These are phyloP conservation scores for Pipa parva DNA, from an alignment of 2,113 vertebrate genomes.

Conservation along the genomic window DNA sequence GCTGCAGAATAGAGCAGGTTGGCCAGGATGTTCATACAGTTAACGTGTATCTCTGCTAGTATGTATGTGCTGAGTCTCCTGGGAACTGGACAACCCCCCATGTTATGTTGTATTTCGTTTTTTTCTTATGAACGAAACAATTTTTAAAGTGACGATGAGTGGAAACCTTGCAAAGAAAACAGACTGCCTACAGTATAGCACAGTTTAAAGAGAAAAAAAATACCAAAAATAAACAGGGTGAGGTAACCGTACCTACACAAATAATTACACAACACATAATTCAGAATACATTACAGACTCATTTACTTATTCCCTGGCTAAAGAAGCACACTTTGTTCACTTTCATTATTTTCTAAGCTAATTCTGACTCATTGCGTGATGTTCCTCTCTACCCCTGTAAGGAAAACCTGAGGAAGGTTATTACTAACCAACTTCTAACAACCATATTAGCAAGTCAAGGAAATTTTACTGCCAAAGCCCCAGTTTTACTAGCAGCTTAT, in stretches of 20 bases:
- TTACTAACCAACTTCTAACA: neutral
- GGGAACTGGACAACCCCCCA: too few species aligned
- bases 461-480: neutral
- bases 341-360: neutral
- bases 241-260: neutral
- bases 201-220: neutral
- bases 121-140: too few species aligned
- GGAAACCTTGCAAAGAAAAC: neutral
- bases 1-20: too few species aligned
- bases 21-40: too few species aligned
- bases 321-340: neutral
- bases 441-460: neutral
- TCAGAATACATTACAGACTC: constrained; percentile 1
- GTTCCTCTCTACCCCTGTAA: neutral
- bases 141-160: too few species aligned
- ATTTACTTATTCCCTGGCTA: neutral
- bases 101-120: too few species aligned
- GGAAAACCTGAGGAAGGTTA: neutral
- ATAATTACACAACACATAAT: neutral
- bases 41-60: too few species aligned
- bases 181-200: neutral
- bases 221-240: neutral
- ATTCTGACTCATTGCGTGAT: neutral
- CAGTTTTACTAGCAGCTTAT: neutral
- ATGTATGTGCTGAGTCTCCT: too few species aligned